Percentiles rank a stretch among this genome's conserved stretches.
Evolutionary conservation across 2,888 invertebrate genomes (phyloP).

Genomic region (Leptinotarsa peninsularis): DNA sequence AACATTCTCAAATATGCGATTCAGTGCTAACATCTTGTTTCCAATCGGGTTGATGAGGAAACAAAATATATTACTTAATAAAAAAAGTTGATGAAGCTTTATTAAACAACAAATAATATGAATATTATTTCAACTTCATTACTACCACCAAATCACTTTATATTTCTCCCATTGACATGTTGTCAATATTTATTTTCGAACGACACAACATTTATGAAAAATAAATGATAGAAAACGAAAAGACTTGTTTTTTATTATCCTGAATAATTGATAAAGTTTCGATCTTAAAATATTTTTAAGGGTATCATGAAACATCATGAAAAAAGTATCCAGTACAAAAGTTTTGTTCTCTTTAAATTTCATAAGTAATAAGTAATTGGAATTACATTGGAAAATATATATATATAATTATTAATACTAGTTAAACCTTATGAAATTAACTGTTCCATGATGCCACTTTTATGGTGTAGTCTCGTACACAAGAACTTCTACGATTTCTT

Average conservation of each 20-base stretch:
- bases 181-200: conserved; percentile 1
- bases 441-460: conserved; percentile 1
- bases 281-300: not conserved
- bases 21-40: too few relatives aligned
- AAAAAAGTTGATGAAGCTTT: too few relatives aligned
- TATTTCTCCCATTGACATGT: not conserved
- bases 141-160: not conserved
- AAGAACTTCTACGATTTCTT: not conserved
- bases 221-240: not conserved
- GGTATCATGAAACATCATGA: not conserved
- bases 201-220: not conserved
- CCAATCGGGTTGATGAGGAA: too few relatives aligned
- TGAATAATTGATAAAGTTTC: not conserved
- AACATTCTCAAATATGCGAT: too few relatives aligned
- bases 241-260: not conserved
- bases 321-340: too few relatives aligned
- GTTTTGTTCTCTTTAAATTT: too few relatives aligned
- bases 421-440: not conserved
- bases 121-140: not conserved
- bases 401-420: not conserved
- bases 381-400: too few relatives aligned
- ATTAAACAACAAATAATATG: not conserved
- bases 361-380: too few relatives aligned
- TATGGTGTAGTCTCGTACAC: not conserved
- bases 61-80: too few relatives aligned